phyloP scores from a whole-genome alignment of 2,888 invertebrate genomes.

The Philereme vetulata region DNA sequence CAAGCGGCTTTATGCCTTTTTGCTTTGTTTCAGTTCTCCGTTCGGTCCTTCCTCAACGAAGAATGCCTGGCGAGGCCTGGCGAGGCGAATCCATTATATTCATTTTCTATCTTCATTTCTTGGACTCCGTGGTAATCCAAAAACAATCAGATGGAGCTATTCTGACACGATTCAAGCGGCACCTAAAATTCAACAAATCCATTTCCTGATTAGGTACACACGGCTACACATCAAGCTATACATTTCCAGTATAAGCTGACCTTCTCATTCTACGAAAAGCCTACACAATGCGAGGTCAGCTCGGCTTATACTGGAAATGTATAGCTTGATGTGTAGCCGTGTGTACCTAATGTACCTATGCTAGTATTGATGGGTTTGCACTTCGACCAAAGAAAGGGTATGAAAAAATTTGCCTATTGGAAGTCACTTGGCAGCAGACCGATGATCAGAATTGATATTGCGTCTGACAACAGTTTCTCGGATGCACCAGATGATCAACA shows the following conservation, averaged over 20 bases:
- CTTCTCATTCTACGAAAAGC: too few relatives aligned
- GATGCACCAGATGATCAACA: conserved; percentile 46
- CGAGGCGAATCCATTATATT: conserved; percentile 48
- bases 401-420: background rate
- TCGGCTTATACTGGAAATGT: too few relatives aligned
- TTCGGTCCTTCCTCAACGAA: conserved; percentile 64
- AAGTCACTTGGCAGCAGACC: conserved; percentile 11
- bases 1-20: conserved; percentile 50
- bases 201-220: too few relatives aligned
- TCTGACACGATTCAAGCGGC: conserved; percentile 1
- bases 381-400: too few relatives aligned
- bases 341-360: too few relatives aligned
- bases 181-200: too few relatives aligned
- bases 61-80: conserved; percentile 44
- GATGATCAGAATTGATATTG: conserved; percentile 33
- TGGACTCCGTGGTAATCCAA: conserved; percentile 18
- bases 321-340: too few relatives aligned
- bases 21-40: conserved; percentile 45
- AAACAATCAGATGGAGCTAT: conserved; percentile 25
- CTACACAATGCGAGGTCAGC: too few relatives aligned
- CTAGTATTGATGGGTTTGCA: too few relatives aligned
- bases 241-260: too few relatives aligned
- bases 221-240: too few relatives aligned
- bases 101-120: conserved; percentile 27
- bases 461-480: conserved; percentile 40